Evolutionary conservation across 2,113 vertebrate species (phyloP).

Genomic region (Puma concolor): DNA sequence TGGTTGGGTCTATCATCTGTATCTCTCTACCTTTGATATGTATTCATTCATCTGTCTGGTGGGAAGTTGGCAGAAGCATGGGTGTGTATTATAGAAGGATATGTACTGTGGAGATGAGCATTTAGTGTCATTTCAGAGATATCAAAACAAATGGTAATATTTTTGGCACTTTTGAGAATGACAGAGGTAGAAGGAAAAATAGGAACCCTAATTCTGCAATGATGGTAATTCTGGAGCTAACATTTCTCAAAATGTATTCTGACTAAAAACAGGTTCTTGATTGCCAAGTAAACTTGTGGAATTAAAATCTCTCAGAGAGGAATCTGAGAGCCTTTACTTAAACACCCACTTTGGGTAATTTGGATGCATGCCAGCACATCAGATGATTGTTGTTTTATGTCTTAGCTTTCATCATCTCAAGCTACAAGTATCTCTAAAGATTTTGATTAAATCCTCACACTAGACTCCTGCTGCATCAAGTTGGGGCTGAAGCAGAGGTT

Average conservation of each 20-base stretch:
- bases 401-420: not conserved
- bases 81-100: not conserved
- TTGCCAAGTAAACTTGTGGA: not conserved
- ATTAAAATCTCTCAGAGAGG: not conserved
- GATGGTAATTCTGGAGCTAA: not conserved
- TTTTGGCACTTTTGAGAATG: slow-evolving; percentile 23
- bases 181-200: not conserved
- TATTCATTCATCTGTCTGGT: not conserved
- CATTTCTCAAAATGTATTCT: not conserved
- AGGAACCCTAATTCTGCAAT: not conserved
- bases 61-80: not conserved
- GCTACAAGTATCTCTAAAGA: not conserved
- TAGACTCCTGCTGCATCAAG: not conserved
- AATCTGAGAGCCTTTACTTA: not conserved
- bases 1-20: not conserved
- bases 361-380: not conserved
- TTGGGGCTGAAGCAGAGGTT: not conserved
- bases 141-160: not conserved
- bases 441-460: not conserved
- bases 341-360: not conserved
- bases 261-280: not conserved
- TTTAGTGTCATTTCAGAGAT: not conserved
- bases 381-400: not conserved
- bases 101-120: not conserved
- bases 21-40: not conserved